Base-by-base conservation (phyloP, 2,888 invertebrate genomes). In the Stenotaenia linearis region DNA sequence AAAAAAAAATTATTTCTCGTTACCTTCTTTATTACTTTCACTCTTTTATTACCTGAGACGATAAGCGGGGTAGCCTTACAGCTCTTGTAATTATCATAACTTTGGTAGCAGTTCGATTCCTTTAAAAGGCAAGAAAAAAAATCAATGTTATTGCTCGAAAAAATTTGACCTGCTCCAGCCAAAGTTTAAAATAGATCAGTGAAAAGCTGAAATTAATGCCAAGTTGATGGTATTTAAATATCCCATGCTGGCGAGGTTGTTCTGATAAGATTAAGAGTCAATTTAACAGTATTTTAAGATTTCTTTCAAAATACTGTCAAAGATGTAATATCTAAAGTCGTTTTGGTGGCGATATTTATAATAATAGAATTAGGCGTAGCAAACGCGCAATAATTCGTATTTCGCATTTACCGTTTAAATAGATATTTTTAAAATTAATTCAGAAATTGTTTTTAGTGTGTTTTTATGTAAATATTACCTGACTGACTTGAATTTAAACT, bases 1-100 rank as follows among this genome's bases (percentile, higher is more conserved):
- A 40, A 28, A 21, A 32, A 32, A 6, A 25, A 75, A 25, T 61
- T 23, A 7, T 6, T 9, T 61, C 1, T 25, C 25, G 25, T 23
- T 3, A 25, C 23, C 0, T 25, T 61, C 25, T 23, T 25, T 12
- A 25, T 28, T n/a, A n/a, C n/a, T 69, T 18, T 56, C 1, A 10
- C 9, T 25, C 15, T 12, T 12, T 12, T 2, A 1, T 69, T 28
- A 69, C 69, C 69, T 69, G 69, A 4, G 25, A 28, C 15, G 69
- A 28, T 28, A 69, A 28, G 25, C 69, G 69, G 10, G 69, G 69
- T 15, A 69, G 23, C 28, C 69, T 69, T 10, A 28, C 69, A 28
- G 69, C 69, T 69, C 69, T 23, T 69, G 69, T 28, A 69, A 69
- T 69, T 69, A 69, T 7, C 69, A 69, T 69, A 69, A 69, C 69